phyloP scores from a whole-genome alignment of 2,113 vertebrate genomes.

The Daubentonia madagascariensis region DNA sequence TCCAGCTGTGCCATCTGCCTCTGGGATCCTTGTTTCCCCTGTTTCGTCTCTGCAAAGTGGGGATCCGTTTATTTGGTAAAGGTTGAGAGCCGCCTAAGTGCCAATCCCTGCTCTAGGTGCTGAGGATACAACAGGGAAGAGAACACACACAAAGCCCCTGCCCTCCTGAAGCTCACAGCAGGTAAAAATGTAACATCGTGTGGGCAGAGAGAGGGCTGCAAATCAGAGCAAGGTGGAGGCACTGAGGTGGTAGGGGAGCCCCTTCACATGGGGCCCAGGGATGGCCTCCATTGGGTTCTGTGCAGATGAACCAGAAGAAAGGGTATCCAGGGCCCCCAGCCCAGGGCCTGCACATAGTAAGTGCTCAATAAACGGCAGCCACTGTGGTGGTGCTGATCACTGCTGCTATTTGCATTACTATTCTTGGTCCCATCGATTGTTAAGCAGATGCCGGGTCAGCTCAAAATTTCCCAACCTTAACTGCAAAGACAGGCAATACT shows the following conservation, averaged over 20 bases:
- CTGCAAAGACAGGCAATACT: fast-evolving
- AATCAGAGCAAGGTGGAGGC: background rate
- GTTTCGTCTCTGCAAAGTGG: background rate
- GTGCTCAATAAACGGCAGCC: background rate
- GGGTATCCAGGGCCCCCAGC: background rate
- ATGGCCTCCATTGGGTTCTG: fast-evolving
- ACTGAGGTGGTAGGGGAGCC: fast-evolving
- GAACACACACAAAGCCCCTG: background rate
- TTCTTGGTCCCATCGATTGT: fast-evolving
- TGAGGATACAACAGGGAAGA: background rate
- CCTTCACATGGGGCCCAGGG: fast-evolving
- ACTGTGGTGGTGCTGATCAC: fast-evolving
- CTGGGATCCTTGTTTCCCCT: background rate
- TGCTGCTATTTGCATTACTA: fast-evolving
- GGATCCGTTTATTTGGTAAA: fast-evolving
- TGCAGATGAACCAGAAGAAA: fast-evolving
- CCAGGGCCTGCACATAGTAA: fast-evolving
- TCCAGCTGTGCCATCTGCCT: background rate
- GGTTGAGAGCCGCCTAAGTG: background rate
- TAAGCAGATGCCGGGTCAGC: background rate
- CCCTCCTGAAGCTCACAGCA: background rate
- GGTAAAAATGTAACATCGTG: fast-evolving
- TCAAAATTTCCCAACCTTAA: fast-evolving
- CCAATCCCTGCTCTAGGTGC: background rate
- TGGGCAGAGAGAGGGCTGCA: background rate